Evolutionary conservation across 2,113 vertebrate species (phyloP).

Genomic region (Galbula dea): DNA sequence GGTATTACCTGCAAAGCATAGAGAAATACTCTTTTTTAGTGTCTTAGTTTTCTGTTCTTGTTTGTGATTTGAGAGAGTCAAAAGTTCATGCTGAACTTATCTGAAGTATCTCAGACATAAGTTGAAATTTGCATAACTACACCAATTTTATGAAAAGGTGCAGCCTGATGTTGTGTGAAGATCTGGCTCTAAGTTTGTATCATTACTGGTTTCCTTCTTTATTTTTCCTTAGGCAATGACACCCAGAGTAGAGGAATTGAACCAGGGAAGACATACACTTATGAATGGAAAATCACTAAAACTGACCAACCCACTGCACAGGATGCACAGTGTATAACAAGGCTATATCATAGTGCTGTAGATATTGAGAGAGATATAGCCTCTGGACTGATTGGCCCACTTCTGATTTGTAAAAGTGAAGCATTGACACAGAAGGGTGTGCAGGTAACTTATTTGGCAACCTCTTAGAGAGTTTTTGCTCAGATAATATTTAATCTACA

Average conservation of each 20-base stretch:
- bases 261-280: slow-evolving; percentile 85
- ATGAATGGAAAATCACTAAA: slow-evolving; percentile 85
- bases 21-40: neutral
- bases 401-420: slow-evolving; percentile 93
- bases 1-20: neutral
- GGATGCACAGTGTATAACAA: slow-evolving; percentile 89
- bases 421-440: slow-evolving; percentile 85
- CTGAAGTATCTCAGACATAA: neutral
- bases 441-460: slow-evolving; percentile 79
- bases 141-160: neutral
- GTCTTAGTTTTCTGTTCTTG: neutral
- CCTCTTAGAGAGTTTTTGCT: neutral
- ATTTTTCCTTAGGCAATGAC: slow-evolving; percentile 72
- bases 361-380: slow-evolving; percentile 85
- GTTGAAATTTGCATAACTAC: neutral
- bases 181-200: neutral
- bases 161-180: neutral
- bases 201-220: neutral
- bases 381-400: slow-evolving; percentile 90
- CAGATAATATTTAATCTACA: neutral
- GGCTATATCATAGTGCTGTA: slow-evolving; percentile 92
- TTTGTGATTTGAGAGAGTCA: neutral
- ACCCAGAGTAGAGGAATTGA: slow-evolving; percentile 79
- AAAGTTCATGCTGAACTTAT: neutral
- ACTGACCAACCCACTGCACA: slow-evolving; percentile 81